A percentile compares a stretch with the other conserved stretches of the same genome.
Evolutionary conservation across 2,888 invertebrate genomes (phyloP).

Genomic region (Lasius platythorax): DNA sequence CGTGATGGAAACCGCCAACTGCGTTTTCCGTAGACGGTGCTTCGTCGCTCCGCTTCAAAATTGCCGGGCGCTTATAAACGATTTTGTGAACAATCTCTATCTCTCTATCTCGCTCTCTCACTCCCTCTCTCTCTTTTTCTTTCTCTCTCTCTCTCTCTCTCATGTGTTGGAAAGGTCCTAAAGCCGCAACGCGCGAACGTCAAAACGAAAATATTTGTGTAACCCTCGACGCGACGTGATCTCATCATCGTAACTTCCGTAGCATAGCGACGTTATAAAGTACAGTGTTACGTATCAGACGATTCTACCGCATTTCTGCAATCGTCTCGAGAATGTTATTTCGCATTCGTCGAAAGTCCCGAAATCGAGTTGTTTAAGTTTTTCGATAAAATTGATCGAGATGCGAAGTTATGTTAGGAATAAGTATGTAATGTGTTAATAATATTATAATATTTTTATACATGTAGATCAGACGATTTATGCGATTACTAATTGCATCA

Average conservation of each 20-base stretch:
- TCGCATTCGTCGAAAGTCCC: constrained; percentile 28
- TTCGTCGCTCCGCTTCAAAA: constrained; percentile 31
- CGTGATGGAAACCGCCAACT: constrained; percentile 62
- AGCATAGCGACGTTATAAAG: constrained; percentile 40
- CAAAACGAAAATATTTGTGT: constrained; percentile 56
- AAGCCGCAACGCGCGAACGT: constrained; percentile 46
- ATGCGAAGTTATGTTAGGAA: background rate
- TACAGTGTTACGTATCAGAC: constrained; percentile 45
- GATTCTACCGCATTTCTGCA: constrained; percentile 18
- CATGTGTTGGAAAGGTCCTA: background rate
- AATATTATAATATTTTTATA: background rate
- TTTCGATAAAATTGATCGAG: constrained; percentile 17
- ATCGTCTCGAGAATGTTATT: constrained; percentile 51
- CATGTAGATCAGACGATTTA: background rate
- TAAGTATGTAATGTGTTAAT: background rate
- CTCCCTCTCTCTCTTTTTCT: background rate
- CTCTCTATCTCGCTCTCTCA: background rate
- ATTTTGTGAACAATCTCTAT: constrained; percentile 51
- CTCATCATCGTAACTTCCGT: constrained; percentile 49
- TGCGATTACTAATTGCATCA: background rate
- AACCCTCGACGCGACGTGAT: constrained; percentile 49
- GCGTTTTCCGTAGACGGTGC: constrained; percentile 31
- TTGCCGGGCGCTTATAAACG: constrained; percentile 43
- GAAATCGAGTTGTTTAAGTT: constrained; percentile 25
- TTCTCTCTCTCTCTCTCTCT: background rate